Conservation (phyloP, 2,888 invertebrate species). For the Norana najaformis region DNA sequence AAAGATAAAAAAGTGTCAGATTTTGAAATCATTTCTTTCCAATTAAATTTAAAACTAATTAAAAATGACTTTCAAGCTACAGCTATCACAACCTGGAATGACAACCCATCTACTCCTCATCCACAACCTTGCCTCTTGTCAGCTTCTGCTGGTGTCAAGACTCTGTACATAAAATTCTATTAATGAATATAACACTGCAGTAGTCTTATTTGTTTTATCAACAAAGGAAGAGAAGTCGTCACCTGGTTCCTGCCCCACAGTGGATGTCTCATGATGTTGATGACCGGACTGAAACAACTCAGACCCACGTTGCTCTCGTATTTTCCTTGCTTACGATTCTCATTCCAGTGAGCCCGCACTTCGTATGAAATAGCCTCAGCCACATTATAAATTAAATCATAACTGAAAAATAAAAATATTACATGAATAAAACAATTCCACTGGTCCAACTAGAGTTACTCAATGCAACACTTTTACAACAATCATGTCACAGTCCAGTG, state of each 20-base stretch:
- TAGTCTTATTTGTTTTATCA: too few relatives aligned
- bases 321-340: conserved; percentile 34
- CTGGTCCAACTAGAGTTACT: neutral
- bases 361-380: conserved; percentile 45
- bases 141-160: too few relatives aligned
- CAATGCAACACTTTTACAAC: too few relatives aligned
- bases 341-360: conserved; percentile 48
- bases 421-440: neutral
- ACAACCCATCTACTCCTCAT: neutral
- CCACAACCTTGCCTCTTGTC: too few relatives aligned
- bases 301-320: conserved; percentile 50
- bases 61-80: neutral
- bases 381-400: conserved; percentile 43
- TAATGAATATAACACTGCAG: too few relatives aligned
- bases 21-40: neutral
- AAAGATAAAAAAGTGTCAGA: neutral
- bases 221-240: neutral
- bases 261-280: conserved; percentile 61
- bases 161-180: too few relatives aligned
- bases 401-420: conserved; percentile 39
- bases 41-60: neutral
- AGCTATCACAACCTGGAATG: neutral
- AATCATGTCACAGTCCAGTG: too few relatives aligned
- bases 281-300: conserved; percentile 59
- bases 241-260: conserved; percentile 62